A percentile compares a stretch with the other conserved stretches of the same genome.
phyloP scores from a whole-genome alignment of 1,140 invertebrate species.

The Agrypnia vestita region DNA sequence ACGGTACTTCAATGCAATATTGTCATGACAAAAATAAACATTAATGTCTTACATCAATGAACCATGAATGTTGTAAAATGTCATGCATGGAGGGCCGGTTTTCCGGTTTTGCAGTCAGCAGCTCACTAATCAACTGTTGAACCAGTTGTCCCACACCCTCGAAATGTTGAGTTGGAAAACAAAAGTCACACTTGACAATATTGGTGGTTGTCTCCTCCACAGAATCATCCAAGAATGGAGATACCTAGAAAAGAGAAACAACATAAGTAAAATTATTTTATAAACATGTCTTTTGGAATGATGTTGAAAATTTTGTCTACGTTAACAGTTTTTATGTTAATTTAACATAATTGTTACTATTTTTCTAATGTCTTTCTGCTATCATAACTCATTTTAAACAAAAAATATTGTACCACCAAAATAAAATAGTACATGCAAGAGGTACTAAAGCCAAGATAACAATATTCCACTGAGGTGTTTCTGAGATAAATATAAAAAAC shows the following conservation, averaged over 20 bases:
- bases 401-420: too few species aligned
- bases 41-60: conserved; percentile 71
- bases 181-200: conserved; percentile 87
- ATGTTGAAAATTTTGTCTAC: neutral
- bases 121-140: conserved; percentile 77
- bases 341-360: neutral
- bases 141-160: conserved; percentile 79
- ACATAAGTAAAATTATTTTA: conserved; percentile 60
- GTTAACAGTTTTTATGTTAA: neutral
- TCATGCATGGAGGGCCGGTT: conserved; percentile 73
- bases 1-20: too few species aligned
- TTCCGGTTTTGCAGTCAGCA: conserved; percentile 77
- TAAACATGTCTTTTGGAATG: conserved; percentile 61
- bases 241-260: conserved; percentile 73
- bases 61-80: conserved; percentile 77
- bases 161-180: conserved; percentile 89
- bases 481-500: too few species aligned
- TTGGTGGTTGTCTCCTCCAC: conserved; percentile 88
- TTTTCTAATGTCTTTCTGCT: neutral
- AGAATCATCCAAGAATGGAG: conserved; percentile 88
- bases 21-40: too few species aligned
- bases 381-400: too few species aligned
- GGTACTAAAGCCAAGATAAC: too few species aligned
- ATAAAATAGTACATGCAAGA: too few species aligned
- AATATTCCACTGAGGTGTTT: too few species aligned